phyloP scores from a whole-genome alignment of 92 coral and sea anemone species.

The Bergia sp. region DNA sequence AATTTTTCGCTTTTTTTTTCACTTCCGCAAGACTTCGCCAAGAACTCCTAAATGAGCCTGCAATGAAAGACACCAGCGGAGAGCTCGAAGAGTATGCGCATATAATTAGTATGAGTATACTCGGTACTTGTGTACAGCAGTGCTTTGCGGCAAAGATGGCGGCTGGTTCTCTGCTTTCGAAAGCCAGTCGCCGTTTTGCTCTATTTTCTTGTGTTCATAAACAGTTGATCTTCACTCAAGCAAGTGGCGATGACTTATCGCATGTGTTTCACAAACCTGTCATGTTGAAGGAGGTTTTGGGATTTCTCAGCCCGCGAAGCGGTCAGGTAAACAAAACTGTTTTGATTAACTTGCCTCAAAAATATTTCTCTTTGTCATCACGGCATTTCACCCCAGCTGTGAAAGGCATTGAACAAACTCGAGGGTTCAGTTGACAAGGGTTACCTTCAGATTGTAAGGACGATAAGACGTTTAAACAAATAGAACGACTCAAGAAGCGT shows the following conservation, averaged over 20 bases:
- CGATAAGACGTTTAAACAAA: not conserved
- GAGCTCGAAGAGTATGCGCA: not conserved
- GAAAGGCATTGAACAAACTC: not conserved
- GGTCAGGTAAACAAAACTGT: slow-evolving; percentile 54
- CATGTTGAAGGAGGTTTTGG: slow-evolving; percentile 81
- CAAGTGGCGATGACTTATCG: slow-evolving; percentile 47
- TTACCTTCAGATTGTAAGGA: not conserved
- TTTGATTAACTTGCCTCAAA: slow-evolving; percentile 4
- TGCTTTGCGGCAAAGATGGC: slow-evolving; percentile 60
- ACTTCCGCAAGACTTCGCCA: not conserved
- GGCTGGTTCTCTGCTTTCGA: slow-evolving; percentile 52
- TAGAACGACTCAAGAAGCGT: too few species aligned
- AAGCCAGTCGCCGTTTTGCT: slow-evolving; percentile 64
- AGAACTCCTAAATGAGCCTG: not conserved
- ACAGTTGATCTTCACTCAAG: slow-evolving; percentile 64
- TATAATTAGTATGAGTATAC: not conserved
- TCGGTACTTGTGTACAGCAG: slow-evolving; percentile 48
- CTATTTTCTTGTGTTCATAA: slow-evolving; percentile 61
- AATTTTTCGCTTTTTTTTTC: not conserved
- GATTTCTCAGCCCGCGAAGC: slow-evolving; percentile 81
- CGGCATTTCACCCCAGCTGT: not conserved
- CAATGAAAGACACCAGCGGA: not conserved
- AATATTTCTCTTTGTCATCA: slow-evolving; percentile 4
- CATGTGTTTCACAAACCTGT: slow-evolving; percentile 81
- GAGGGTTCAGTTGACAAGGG: not conserved